Evolutionary conservation across 2,888 invertebrate genomes (phyloP), one percentile per base, ranked within the genome.

Genomic region (Ischnura elegans): DNA sequence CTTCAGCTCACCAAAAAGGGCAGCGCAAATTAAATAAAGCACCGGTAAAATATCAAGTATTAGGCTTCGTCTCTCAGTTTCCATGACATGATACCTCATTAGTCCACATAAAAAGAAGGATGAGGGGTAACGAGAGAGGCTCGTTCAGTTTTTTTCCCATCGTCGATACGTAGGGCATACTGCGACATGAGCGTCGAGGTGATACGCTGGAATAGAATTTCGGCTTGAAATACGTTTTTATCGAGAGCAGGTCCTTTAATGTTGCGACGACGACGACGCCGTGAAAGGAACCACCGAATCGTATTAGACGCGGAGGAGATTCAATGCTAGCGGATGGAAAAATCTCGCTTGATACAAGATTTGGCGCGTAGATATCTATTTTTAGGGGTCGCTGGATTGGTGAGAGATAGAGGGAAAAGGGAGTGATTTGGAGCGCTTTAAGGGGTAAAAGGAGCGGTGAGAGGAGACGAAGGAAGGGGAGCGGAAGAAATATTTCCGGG

Each of bases 281-380:
- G 16, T 36, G 36, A 76, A 36, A 76, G 76, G 36, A 16, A n/a
- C 76, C 29, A 36, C 13, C 36, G 76, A 76, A 36, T 76, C 76
- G 76, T 76, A 36, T 76, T 76, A 76, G 76, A 10, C 2, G 36
- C 29, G 76, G 13, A 51, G 51, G 51, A 1, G 8, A 8, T 61
- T 61, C n/a, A 25, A 61, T 61, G 21, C 29, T 36, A 36, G 10
- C 13, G 76, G 36, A 76, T 29, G 76, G 76, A 76, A 25, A 76
- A 76, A 76, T 76, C 76, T 76, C 76, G 29, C 76, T 76, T 76
- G 76, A 76, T 76, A 76, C 36, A 76, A 36, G 13, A 76, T 76
- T 36, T 1, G 36, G 76, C 76, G 36, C 76, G 29, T 13, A 10
- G 76, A 76, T 76, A 61, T 1, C 51, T 61, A 76, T 76, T 76